Evolutionary conservation across 2,113 vertebrate species (phyloP), one percentile per base, ranked within the genome.

Genomic region (Mirounga angustirostris): DNA sequence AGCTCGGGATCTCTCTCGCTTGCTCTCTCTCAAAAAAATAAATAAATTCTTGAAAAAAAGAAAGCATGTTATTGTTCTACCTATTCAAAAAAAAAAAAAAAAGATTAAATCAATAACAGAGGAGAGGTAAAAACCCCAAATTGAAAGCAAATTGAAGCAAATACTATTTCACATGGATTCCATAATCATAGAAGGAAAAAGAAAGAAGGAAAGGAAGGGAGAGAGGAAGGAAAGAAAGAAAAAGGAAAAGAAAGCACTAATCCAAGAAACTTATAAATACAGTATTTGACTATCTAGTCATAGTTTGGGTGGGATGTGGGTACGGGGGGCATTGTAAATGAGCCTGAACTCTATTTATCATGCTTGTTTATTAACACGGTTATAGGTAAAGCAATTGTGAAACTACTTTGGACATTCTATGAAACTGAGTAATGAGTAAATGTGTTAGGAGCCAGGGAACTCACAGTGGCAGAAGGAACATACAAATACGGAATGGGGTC

Each of bases 61-160:
- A 30, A 15, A 56, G 54, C 46, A 18, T 9, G 4, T 16, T 46
- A 59, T n/a, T 84, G 63, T 24, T 84, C 61, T 67, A 56, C 8
- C 43, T 43, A 82, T 71, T 93, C 9, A 83, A 81, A 46, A 82
- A 79, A 52, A 95, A 79, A 52, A 95, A 82, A 79, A 52, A 50
- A 59, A 93, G 76, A 50, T 50, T 33, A 79, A 83, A 24, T 90
- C 46, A 18, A 1, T 67, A 63, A 78, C 24, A 79, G 86, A 88
- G 81, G 10, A 52, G 73, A 84, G 24, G 6, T 40, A 54, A 84
- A 58, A 79, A 12, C 1, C n/a, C 73, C n/a, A 73, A 54, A 54
- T 1, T 52, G 78, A 80, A 89, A 28, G 43, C 21, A 86, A 76
- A 85, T 2, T 7, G 40, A 88, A 85, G 71, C 76, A 80, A 85